phyloP scores from a whole-genome alignment of 2,113 vertebrate species.

The Amblyornis subalaris region DNA sequence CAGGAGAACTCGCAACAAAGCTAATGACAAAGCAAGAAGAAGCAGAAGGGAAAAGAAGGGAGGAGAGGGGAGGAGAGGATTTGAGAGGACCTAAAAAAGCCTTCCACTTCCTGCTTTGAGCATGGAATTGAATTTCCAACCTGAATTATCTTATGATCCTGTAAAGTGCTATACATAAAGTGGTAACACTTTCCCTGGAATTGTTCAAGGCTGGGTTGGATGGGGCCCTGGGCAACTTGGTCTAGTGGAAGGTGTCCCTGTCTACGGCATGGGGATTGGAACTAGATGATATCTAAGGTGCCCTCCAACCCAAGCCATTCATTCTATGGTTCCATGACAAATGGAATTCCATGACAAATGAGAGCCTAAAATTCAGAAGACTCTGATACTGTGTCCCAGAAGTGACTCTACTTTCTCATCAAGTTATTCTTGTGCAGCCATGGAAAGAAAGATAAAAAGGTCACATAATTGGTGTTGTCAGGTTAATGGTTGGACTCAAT shows the following conservation, averaged over 20 bases:
- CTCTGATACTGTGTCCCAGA: neutral
- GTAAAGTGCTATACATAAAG: accelerated
- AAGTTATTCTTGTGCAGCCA: neutral
- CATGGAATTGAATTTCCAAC: neutral
- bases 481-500: neutral
- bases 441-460: neutral
- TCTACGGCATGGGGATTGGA: neutral
- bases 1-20: neutral
- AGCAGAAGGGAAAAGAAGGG: neutral
- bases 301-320: neutral
- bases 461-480: neutral
- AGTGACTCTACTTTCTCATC: neutral
- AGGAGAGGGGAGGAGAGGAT: neutral
- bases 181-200: neutral
- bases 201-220: neutral
- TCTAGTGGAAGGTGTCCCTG: neutral
- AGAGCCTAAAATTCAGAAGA: neutral
- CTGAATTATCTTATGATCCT: neutral
- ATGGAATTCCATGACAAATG: neutral
- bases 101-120: neutral
- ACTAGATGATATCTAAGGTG: neutral
- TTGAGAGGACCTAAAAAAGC: neutral
- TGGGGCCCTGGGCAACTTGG: accelerated
- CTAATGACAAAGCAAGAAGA: neutral
- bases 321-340: neutral